Evolutionary conservation across 2,888 invertebrate species (phyloP).

Genomic region (Drosophila tripunctata): DNA sequence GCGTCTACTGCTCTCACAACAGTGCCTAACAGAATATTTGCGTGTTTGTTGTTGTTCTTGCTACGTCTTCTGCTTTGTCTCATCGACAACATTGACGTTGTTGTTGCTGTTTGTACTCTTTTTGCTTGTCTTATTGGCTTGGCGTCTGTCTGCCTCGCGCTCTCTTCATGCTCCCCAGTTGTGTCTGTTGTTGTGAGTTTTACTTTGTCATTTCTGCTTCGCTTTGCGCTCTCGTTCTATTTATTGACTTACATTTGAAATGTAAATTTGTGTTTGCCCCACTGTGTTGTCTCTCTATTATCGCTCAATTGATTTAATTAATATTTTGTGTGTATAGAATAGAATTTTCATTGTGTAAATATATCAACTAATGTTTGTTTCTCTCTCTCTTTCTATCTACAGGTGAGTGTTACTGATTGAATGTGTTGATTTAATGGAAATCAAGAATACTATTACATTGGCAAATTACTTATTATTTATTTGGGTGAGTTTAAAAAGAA

Average conservation of each 20-base stretch:
- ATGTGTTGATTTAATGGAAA: conserved; percentile 13
- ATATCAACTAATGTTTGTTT: conserved; percentile 34
- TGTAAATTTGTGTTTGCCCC: conserved; percentile 47
- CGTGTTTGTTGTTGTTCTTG: conserved; percentile 7
- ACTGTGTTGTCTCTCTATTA: conserved; percentile 36
- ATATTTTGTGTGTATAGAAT: conserved; percentile 39
- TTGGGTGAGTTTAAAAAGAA: conserved; percentile 32
- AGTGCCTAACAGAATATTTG: too few relatives aligned
- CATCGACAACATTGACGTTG: conserved; percentile 41
- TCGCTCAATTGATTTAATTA: conserved; percentile 54
- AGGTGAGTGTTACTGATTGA: conserved; percentile 56
- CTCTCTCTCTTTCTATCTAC: conserved; percentile 21
- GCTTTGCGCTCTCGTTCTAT: conserved; percentile 40
- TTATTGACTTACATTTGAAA: conserved; percentile 64
- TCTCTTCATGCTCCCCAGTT: conserved; percentile 8
- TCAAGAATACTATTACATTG: neutral
- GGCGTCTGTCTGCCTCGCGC: conserved; percentile 34
- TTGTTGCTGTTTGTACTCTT: conserved; percentile 38
- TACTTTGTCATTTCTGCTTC: conserved; percentile 35
- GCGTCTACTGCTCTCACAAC: conserved; percentile 1
- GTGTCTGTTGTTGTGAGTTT: conserved; percentile 28
- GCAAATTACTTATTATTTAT: conserved; percentile 6
- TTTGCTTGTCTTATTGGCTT: conserved; percentile 43
- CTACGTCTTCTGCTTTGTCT: conserved; percentile 26
- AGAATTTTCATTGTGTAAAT: conserved; percentile 25